Base-by-base conservation (phyloP, 1,140 invertebrate species). In the Drosophila sulfurigaster region DNA sequence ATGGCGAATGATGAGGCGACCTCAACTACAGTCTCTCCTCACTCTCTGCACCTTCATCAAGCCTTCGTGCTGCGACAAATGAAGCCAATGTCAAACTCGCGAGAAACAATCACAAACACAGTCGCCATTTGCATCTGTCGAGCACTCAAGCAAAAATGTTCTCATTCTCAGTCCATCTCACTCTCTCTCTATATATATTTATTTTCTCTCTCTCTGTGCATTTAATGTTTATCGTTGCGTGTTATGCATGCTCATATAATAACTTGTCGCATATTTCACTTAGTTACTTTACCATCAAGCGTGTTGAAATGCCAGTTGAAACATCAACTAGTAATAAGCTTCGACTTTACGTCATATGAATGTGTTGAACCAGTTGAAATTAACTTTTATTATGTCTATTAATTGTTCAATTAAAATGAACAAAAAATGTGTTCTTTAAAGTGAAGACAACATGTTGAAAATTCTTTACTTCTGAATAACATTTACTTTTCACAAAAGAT, bases 41-140 rank as follows among this genome's bases (percentile, higher is more conserved):
- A 3, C 13, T 11, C 8, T 2, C 6, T 13, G 10, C 25, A 1
- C 66, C 43, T 8, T 4, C 32, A 2, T 3, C 15, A 3, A 41
- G 54, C 46, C 38, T 5, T 43, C 8, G 38, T 32, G 25, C 49
- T 35, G 54, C 62, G 35, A 57, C 58, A 66, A 49, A 62, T 48
- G 63, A 67, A 78, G 70, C 58, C 75, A 78, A 74, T 74, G 75
- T 74, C 70, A 73, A 52, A 54, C 62, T 51, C 28, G 60, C n/a
- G 13, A 15, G 11, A 20, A 5, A 64, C 25, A 58, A 43, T 28
- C 43, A 65, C 45, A 52, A 46, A 66, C 46, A 45, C 38, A 66
- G 49, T 67, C 49, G 49, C 56, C 71, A 72, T 66, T 72, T 72
- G 69, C 65, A 75, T 75, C 57, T 54, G 41, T 56, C 51, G 59